Evolutionary conservation across 2,888 invertebrate genomes (phyloP), one percentile per base, ranked within the genome.

Genomic region (Drosophila suboccidentalis): DNA sequence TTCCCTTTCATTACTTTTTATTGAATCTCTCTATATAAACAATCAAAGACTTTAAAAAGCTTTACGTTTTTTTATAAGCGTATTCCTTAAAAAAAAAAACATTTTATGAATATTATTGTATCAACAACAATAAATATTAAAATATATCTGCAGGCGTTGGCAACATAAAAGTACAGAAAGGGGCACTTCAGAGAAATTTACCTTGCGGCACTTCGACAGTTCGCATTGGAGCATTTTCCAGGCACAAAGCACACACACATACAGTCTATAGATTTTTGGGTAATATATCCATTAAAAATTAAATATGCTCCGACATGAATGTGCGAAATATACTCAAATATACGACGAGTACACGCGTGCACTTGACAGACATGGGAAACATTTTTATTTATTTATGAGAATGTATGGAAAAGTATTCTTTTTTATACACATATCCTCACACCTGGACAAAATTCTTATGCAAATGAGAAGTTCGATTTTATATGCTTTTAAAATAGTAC

Each of bases 231-330:
- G 29, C n/a, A 58, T 29, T 26, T 38, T 39, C 19, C 38, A 17
- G 47, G 17, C 19, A 39, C 55, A 39, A 36, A 47, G 70, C 64
- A 64, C 55, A 69, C 58, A 72, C 49, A 6, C 8, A 6, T 5
- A 22, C 68, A 60, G 29, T 39, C 63, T 17, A 15, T n/a, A 49
- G 57, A 53, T 32, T 36, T 44, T 54, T 19, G 26, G 58, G 69
- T 67, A 71, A 69, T 73, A 74, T 68, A 68, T 64, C 60, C 85
- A 82, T 78, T 64, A 59, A 61, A 64, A 60, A 81, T 73, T 70
- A 69, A 68, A 73, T 75, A 69, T 75, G 79, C 82, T 49, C 22
- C 41, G 57, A 29, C 71, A 69, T 71, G 83, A 67, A 71, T 59
- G 34, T 44, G 43, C 46, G 41, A 54, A 39, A 55, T 26, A 55